A percentile compares a stretch with the other conserved stretches of the same genome.
These are phyloP conservation scores for Lycia hirtaria DNA, from an alignment of 2,888 invertebrate genomes.

Conservation along the genomic window DNA sequence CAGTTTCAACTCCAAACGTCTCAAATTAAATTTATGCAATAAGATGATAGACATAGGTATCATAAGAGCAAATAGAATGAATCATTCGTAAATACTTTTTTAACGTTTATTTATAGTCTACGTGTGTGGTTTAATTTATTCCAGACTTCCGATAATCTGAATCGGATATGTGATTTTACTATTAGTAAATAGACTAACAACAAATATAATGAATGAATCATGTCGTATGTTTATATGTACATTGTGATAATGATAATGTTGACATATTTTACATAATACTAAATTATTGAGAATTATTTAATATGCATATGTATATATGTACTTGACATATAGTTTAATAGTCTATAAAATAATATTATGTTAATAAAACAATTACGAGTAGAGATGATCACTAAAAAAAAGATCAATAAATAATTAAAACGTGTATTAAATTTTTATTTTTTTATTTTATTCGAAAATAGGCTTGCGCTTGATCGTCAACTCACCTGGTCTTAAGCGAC, in stretches of 20 bases:
- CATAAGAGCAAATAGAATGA: not conserved
- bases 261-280: not conserved
- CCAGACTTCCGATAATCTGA: slow-evolving; percentile 5
- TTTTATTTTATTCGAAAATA: too few relatives aligned
- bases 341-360: not conserved
- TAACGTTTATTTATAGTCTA: slow-evolving; percentile 21
- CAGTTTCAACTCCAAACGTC: too few relatives aligned
- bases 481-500: too few relatives aligned
- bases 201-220: slow-evolving; percentile 19
- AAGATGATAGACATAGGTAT: too few relatives aligned
- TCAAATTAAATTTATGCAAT: too few relatives aligned
- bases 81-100: not conserved
- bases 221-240: not conserved
- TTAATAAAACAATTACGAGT: too few relatives aligned
- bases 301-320: not conserved
- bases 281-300: not conserved
- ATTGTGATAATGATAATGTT: slow-evolving; percentile 16
- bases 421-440: too few relatives aligned
- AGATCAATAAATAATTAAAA: too few relatives aligned
- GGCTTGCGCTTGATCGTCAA: too few relatives aligned
- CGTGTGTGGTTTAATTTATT: slow-evolving; percentile 3
- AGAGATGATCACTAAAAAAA: too few relatives aligned
- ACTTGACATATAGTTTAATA: not conserved
- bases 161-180: slow-evolving; percentile 21
- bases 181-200: slow-evolving; percentile 8